Conservation (phyloP, 1,140 invertebrate genomes). For the Protaetia brevitarsis region DNA sequence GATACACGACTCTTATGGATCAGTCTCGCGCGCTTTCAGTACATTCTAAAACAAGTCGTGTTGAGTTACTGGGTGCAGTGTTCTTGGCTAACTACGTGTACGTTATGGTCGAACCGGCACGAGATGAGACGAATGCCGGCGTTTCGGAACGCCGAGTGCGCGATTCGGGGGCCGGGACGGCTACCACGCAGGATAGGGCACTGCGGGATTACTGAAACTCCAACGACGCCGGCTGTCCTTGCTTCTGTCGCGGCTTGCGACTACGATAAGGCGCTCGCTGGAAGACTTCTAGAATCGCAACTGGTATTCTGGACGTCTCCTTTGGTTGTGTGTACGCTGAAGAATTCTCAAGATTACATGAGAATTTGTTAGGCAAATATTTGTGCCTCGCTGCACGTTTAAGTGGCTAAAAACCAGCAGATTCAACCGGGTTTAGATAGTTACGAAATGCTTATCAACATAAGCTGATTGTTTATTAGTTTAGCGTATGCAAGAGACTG, state of each 20-base stretch:
- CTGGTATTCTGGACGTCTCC: not conserved
- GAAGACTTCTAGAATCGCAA: not conserved
- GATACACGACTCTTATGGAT: conserved; percentile 9
- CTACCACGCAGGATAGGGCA: too few species aligned
- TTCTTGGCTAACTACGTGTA: not conserved
- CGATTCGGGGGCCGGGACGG: not conserved
- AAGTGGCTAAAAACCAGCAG: not conserved
- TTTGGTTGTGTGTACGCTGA: not conserved
- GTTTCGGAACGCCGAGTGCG: not conserved
- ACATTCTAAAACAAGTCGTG: conserved; percentile 5
- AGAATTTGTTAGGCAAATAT: not conserved
- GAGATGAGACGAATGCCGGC: not conserved
- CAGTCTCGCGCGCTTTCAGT: conserved; percentile 12
- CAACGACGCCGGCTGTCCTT: not conserved
- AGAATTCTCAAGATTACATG: conserved; percentile 8
- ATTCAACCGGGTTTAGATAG: not conserved
- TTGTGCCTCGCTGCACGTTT: not conserved
- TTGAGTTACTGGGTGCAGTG: conserved; percentile 5
- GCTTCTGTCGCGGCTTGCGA: not conserved
- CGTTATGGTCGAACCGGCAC: not conserved
- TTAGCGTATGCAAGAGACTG: too few species aligned
- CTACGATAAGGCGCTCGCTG: not conserved
- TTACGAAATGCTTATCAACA: not conserved
- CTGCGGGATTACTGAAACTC: not conserved
- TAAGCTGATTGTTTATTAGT: not conserved